Evolutionary conservation across 2,888 invertebrate species (phyloP).

Genomic region (Metacarcinus magister): DNA sequence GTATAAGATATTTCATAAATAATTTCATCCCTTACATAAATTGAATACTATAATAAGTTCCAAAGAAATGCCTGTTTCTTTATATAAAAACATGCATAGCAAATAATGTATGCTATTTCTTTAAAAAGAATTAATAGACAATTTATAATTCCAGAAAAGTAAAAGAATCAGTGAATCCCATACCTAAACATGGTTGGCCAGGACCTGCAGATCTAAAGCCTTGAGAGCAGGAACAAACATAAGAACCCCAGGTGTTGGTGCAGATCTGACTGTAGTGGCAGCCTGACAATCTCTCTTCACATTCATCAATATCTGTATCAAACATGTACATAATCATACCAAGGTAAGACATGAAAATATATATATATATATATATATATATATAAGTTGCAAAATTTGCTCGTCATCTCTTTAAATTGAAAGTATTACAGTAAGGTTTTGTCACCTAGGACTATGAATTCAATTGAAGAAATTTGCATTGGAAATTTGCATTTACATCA

Average conservation of each 20-base stretch:
- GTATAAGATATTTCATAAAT: not conserved
- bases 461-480: not conserved
- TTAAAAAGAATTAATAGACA: not conserved
- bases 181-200: conserved; percentile 86
- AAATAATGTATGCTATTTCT: not conserved
- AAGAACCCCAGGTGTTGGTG: conserved; percentile 87
- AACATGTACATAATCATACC: not conserved
- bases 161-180: not conserved
- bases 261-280: conserved; percentile 88
- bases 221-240: conserved; percentile 87
- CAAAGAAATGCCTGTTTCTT: not conserved
- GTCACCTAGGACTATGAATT: not conserved
- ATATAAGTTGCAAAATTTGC: not conserved
- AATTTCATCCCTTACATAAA: not conserved
- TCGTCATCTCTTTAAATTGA: not conserved
- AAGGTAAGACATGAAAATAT: not conserved
- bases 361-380: not conserved
- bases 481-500: not conserved
- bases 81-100: not conserved
- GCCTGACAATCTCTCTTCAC: conserved; percentile 85
- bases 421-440: not conserved
- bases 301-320: conserved; percentile 88
- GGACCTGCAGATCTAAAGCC: conserved; percentile 86
- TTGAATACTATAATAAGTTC: not conserved
- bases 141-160: not conserved